Evolutionary conservation across 2,888 invertebrate species (phyloP), one percentile per base, ranked within the genome.

Genomic region (Junonia oenone): DNA sequence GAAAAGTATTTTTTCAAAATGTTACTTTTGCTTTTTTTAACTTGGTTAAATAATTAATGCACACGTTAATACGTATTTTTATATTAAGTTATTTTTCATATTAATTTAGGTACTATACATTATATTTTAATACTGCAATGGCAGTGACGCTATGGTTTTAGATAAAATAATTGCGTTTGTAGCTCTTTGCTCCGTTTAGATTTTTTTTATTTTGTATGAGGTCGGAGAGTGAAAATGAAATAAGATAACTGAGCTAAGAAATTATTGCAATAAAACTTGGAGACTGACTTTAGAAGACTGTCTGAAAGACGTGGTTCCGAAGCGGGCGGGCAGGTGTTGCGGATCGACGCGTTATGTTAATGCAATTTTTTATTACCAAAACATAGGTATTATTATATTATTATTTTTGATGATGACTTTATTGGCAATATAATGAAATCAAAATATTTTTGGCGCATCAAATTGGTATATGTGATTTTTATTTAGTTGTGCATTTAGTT

Each of bases 221-320:
- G 68, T 71, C 67, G 67, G 66, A 65, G 64, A 67, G 70, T 68
- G 70, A 73, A 68, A 71, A 70, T 72, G 69, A 75, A 70, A 68
- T 69, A 72, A 64, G 71, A 73, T 75, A 75, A 76, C 71, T 78
- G 79, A 77, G 73, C 75, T 79, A 80, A 73, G 72, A 73, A 83
- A 82, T 81, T 84, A 86, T 86, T 85, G 87, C 89, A 89, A 89
- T 87, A 88, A 78, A 83, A 82, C 78, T 88, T 87, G 86, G 76
- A 89, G 89, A 87, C 89, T 89, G 89, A 89, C 87, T 87, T 87
- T 70, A 86, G 83, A 89, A 89, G 89, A 89, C 89, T 89, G 88
- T 89, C 88, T 87, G 82, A 78, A 84, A 83, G 81, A 80, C 67
- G 76, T 71, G 72, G 75, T 69, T 66, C 69, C 72, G 65, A 67